Conservation (phyloP, 2,888 invertebrate species). For the Carterocephalus palaemon region DNA sequence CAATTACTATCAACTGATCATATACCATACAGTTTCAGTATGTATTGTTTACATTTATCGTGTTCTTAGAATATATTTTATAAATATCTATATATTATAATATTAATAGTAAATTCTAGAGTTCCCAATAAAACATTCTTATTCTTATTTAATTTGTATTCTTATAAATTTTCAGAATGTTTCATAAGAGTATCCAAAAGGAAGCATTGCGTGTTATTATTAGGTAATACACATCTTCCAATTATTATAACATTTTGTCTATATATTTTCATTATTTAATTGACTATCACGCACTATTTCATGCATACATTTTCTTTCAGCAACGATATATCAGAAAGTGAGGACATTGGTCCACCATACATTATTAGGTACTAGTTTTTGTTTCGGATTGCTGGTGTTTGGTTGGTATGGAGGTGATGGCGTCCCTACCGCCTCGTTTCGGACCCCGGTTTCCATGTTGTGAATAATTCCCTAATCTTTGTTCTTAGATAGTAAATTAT, state of each 20-base stretch:
- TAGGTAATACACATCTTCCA: constrained; percentile 64
- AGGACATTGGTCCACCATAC: constrained; percentile 50
- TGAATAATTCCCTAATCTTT: constrained; percentile 43
- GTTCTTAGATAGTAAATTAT: constrained; percentile 6
- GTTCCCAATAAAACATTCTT: no score
- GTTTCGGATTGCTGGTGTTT: constrained; percentile 41
- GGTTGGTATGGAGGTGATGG: constrained; percentile 31
- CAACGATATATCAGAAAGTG: constrained; percentile 60
- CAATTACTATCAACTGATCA: no score
- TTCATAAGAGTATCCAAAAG: constrained; percentile 46
- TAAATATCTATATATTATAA: no score
- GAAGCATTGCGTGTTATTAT: constrained; percentile 49
- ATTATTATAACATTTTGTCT: no score
- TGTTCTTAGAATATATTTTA: no score
- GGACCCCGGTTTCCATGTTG: constrained; percentile 35
- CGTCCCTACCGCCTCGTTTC: constrained; percentile 8
- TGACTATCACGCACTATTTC: constrained; percentile 44
- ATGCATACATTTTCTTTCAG: constrained; percentile 63
- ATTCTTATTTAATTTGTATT: no score
- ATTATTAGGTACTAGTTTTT: constrained; percentile 66
- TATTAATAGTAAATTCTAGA: no score
- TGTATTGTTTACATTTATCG: no score
- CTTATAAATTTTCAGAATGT: constrained; percentile 60
- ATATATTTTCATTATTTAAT: constrained; percentile 23
- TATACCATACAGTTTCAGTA: no score